Base-by-base conservation (phyloP, 2,113 vertebrate genomes). In the Siniperca chuatsi region DNA sequence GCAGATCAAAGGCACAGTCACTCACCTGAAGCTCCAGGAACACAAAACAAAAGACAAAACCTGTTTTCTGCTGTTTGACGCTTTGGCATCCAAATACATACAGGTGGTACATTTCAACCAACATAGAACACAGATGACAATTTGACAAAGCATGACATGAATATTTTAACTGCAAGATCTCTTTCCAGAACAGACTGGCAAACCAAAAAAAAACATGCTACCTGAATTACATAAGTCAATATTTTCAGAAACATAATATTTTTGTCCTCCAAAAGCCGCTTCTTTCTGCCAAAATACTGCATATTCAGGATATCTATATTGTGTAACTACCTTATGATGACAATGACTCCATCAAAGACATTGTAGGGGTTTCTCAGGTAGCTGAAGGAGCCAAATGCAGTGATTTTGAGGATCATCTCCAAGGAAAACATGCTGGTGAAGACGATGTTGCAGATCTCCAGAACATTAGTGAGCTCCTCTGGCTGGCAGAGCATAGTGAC, bases 401-500 rank as follows among this genome's bases (percentile, higher is more conserved):
- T 96, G 81, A 99, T 92, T 88, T 99, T 99, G 82, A 99, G 96
- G 86, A 99, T 96, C 98, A 99, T 99, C 96, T 99, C 98, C 94
- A 99, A 85, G 67, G 98, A 97, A 55, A 99, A 99, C 98, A 99
- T 99, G 94, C 98, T 99, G 89, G 98, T 99, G 90, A 99, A 99
- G 54, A 99, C 98, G 82, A 99, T 98, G 8, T 99, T 99, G 94
- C 98, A 98, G 95, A 99, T 99, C 92, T 99, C 98, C 95, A 99
- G 94, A 71, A 99, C 96, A 20, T 99, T 98, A 25, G 98, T 99
- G 92, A 99, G 93, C 90, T 99, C 97, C 55, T 99, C 98, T 0
- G 98, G 98, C 98, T 99, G 83, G 60, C 57, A 1, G 15, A 68
- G 48, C 48, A 54, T 0, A 62, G 7, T 25, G 12, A 72, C 6